Percentiles rank a stretch among this genome's conserved stretches.
These are phyloP conservation scores for Drosophila bocqueti DNA, from an alignment of 1,140 invertebrate species.

Conservation along the genomic window DNA sequence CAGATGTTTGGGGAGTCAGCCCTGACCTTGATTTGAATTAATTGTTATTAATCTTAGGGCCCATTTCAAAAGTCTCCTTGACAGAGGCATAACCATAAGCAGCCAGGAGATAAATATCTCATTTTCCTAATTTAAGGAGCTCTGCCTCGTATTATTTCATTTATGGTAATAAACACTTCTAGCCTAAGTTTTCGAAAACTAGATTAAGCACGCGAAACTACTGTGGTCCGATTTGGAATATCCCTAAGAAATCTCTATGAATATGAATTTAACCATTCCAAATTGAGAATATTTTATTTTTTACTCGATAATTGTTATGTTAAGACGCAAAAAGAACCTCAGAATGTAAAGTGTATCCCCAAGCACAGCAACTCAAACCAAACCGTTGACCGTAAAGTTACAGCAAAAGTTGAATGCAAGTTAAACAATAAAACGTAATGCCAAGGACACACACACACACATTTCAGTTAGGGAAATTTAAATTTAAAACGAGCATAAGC, in stretches of 20 bases:
- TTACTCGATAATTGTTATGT: not conserved
- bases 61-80: constrained; percentile 8
- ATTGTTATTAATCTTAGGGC: constrained; percentile 36
- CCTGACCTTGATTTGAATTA: constrained; percentile 5
- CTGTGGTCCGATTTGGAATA: constrained; percentile 20
- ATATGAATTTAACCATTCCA: constrained; percentile 19
- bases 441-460: constrained; percentile 33
- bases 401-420: constrained; percentile 28
- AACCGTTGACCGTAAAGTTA: constrained; percentile 29
- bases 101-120: not conserved
- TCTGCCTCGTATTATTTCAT: not conserved
- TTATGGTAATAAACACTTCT: not conserved
- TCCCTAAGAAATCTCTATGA: not conserved
- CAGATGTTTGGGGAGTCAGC: constrained; percentile 3
- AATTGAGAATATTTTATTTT: not conserved
- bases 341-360: constrained; percentile 24
- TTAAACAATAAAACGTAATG: constrained; percentile 13
- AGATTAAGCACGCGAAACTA: not conserved
- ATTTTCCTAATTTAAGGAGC: not conserved
- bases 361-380: constrained; percentile 27
- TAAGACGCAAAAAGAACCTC: not conserved
- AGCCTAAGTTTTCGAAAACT: constrained; percentile 4
- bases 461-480: constrained; percentile 43
- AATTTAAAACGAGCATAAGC: constrained; percentile 39
- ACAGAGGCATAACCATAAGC: not conserved